Evolutionary conservation across 2,113 vertebrate species (phyloP).

Genomic region (Nesospiza acunhae): DNA sequence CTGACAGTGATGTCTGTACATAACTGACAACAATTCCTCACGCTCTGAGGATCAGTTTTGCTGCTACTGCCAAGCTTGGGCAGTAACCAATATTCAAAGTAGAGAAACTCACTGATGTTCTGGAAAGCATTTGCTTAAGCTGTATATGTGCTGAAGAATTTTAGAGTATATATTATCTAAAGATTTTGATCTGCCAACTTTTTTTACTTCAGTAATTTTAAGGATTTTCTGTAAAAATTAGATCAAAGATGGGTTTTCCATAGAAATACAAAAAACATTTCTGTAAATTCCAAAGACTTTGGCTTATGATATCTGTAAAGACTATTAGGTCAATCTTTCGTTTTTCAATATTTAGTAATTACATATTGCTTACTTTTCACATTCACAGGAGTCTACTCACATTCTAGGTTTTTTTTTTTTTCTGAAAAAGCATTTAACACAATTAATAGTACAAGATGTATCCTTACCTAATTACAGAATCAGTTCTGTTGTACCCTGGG

Average conservation of each 20-base stretch:
- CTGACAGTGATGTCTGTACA: not conserved
- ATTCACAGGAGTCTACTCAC: not conserved
- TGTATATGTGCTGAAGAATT: not conserved
- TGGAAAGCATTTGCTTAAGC: not conserved
- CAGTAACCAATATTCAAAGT: not conserved
- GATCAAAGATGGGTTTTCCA: not conserved
- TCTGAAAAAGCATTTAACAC: not conserved
- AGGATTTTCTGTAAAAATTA: not conserved
- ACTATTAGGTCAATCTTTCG: not conserved
- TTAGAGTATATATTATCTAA: not conserved
- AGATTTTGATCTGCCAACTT: not conserved
- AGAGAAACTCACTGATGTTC: not conserved
- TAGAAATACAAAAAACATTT: not conserved
- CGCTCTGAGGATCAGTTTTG: not conserved
- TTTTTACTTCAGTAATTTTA: not conserved
- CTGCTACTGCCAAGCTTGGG: not conserved
- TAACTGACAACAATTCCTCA: not conserved
- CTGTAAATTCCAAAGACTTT: not conserved
- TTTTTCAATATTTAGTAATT: not conserved
- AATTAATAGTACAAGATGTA: not conserved
- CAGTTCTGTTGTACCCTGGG: slow-evolving; percentile 96
- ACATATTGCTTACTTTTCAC: not conserved
- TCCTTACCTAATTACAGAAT: slow-evolving; percentile 96
- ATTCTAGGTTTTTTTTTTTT: not conserved
- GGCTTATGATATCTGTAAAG: not conserved